Evolutionary conservation across 2,888 invertebrate species (phyloP).

Genomic region (Rhogogaster chlorosoma): DNA sequence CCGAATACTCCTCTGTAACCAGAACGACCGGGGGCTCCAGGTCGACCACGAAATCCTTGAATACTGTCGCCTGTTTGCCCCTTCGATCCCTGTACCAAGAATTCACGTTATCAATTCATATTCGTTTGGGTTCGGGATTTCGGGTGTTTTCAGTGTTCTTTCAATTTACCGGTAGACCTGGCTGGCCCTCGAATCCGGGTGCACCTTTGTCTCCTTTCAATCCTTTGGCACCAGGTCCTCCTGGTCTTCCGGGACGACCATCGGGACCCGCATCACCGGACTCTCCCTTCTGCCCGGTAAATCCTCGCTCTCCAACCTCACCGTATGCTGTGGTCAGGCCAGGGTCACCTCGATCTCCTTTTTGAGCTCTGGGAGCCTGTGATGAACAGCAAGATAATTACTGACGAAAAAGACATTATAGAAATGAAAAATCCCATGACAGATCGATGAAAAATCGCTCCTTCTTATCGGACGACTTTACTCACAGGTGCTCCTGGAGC

Average conservation of each 20-base stretch:
- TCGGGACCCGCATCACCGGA: slow-evolving; percentile 75
- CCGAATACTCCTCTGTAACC: slow-evolving; percentile 78
- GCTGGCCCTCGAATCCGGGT: slow-evolving; percentile 78
- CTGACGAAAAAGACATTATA: neutral
- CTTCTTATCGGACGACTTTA: neutral
- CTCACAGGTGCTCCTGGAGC: slow-evolving; percentile 76
- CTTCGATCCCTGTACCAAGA: slow-evolving; percentile 71
- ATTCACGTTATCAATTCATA: slow-evolving; percentile 52
- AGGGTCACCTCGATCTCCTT: slow-evolving; percentile 83
- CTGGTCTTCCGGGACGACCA: slow-evolving; percentile 71
- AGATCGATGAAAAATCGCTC: neutral
- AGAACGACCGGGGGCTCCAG: slow-evolving; percentile 79
- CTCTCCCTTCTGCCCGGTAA: slow-evolving; percentile 72
- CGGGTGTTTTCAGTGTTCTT: neutral
- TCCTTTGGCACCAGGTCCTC: slow-evolving; percentile 73
- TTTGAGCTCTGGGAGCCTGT: slow-evolving; percentile 79
- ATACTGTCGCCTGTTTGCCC: slow-evolving; percentile 78
- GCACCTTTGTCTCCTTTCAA: slow-evolving; percentile 78
- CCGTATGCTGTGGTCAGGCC: slow-evolving; percentile 82
- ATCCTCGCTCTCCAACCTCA: slow-evolving; percentile 80
- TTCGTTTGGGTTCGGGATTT: neutral
- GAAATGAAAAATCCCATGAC: neutral
- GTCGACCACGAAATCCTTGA: slow-evolving; percentile 80
- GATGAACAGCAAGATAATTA: neutral
- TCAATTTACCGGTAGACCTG: slow-evolving; percentile 75